A percentile compares a stretch with the other conserved stretches of the same genome.
Evolutionary conservation across 2,888 invertebrate species (phyloP).

Genomic region (Amblyjoppa fuscipennis): DNA sequence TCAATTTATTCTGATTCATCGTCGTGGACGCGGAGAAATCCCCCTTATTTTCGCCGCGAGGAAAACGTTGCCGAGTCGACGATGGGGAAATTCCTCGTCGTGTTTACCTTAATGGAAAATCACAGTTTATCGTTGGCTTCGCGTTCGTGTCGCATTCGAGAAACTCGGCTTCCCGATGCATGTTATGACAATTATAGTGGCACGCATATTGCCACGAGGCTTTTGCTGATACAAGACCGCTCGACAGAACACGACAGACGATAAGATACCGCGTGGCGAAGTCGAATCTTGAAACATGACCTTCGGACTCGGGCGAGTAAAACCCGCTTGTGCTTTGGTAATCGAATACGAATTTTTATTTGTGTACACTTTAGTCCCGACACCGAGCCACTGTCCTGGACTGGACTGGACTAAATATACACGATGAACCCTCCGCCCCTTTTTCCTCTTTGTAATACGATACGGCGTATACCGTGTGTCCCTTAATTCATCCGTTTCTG

Average conservation of each 20-base stretch:
- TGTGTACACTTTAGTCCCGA: slow-evolving; percentile 15
- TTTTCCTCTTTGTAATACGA: neutral
- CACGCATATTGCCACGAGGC: neutral
- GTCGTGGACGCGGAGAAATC: neutral
- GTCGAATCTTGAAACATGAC: slow-evolving; percentile 58
- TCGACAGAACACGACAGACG: slow-evolving; percentile 52
- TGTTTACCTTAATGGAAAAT: neutral
- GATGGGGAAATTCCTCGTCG: neutral
- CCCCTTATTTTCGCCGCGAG: neutral
- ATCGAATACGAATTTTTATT: slow-evolving; percentile 5
- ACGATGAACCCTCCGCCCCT: neutral
- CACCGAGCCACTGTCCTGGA: neutral
- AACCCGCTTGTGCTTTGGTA: neutral
- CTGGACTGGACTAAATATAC: neutral
- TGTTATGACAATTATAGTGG: neutral
- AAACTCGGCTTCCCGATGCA: neutral
- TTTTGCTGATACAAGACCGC: slow-evolving; percentile 25
- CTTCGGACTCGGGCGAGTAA: slow-evolving; percentile 58
- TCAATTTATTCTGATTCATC: neutral
- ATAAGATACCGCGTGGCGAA: slow-evolving; percentile 63
- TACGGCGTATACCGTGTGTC: neutral
- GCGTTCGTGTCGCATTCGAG: neutral
- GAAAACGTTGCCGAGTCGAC: neutral
- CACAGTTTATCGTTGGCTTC: neutral
- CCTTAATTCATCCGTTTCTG: too few relatives aligned